Conservation (phyloP, 2,888 invertebrate genomes). For the Cryptus armator region DNA sequence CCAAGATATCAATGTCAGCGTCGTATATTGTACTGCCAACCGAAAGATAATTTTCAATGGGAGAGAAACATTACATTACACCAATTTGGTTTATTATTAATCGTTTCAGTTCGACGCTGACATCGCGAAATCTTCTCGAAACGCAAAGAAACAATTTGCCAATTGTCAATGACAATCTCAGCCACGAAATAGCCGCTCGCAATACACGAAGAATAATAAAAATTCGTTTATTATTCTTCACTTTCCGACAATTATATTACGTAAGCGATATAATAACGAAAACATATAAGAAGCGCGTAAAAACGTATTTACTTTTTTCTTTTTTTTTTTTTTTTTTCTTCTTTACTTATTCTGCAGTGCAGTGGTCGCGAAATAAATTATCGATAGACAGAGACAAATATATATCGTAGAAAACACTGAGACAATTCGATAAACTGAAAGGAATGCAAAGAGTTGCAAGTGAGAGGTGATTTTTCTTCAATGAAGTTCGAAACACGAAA, state of each 20-base stretch:
- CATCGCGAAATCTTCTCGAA: not conserved
- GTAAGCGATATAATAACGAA: conserved; percentile 1
- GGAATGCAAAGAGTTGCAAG: conserved; percentile 62
- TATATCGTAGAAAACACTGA: conserved; percentile 55
- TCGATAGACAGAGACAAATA: conserved; percentile 28
- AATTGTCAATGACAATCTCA: not conserved
- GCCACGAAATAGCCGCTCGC: not conserved
- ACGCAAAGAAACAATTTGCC: not conserved
- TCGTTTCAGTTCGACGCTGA: not conserved
- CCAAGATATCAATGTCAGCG: not conserved
- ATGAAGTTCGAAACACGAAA: conserved; percentile 13
- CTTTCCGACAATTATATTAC: not conserved
- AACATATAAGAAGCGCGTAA: not conserved
- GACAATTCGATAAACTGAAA: conserved; percentile 57
- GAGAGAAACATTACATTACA: conserved; percentile 11
- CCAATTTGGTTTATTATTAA: not conserved
- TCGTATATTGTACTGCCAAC: not conserved
- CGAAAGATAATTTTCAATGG: conserved; percentile 14
- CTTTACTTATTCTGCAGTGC: conserved; percentile 7
- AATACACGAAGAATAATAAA: not conserved
- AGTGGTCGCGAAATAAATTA: conserved; percentile 14
- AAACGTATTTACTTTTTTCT: not conserved
- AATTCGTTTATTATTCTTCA: not conserved
- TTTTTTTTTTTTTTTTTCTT: not conserved
- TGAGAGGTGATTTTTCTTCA: conserved; percentile 38